Evolutionary conservation across 2,888 invertebrate species (phyloP).

Genomic region (Encarsia formosa): DNA sequence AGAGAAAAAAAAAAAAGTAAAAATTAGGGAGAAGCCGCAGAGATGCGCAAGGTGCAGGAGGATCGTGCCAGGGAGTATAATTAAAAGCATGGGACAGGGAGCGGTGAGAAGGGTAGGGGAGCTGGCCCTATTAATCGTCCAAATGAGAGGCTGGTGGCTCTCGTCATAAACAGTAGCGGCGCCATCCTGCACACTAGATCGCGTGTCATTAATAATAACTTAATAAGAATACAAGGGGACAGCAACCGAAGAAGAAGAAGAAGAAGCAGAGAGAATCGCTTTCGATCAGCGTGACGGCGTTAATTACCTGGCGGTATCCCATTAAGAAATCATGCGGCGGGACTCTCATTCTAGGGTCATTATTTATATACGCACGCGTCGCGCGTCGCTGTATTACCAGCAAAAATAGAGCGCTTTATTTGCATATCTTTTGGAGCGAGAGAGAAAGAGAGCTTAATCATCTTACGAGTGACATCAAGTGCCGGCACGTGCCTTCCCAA

Average conservation of each 20-base stretch:
- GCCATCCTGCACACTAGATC: slow-evolving; percentile 21
- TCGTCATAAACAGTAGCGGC: not conserved
- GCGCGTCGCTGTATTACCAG: slow-evolving; percentile 3
- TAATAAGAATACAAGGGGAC: slow-evolving; percentile 26
- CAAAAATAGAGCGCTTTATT: slow-evolving; percentile 28
- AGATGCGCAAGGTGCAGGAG: too few species aligned
- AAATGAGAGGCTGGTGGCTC: too few species aligned
- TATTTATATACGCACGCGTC: slow-evolving; percentile 20
- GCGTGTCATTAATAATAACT: slow-evolving; percentile 30
- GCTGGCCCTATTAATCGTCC: too few species aligned
- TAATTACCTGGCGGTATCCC: slow-evolving; percentile 28
- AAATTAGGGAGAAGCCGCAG: too few species aligned
- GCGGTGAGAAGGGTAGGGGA: too few species aligned
- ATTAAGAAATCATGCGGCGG: slow-evolving; percentile 26
- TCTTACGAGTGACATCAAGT: slow-evolving; percentile 30
- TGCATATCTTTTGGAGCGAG: slow-evolving; percentile 29
- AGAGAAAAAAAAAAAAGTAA: too few species aligned
- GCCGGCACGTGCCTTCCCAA: slow-evolving; percentile 29
- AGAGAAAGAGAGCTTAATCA: slow-evolving; percentile 30
- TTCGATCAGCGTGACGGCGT: slow-evolving; percentile 27
- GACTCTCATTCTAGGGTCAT: slow-evolving; percentile 21
- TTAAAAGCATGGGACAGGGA: too few species aligned
- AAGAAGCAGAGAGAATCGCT: slow-evolving; percentile 5
- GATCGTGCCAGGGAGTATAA: too few species aligned
- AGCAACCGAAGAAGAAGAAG: too few species aligned